These are phyloP conservation scores for Telmatochromis bifrenatus DNA, from an alignment of 2,113 vertebrate genomes.

Conservation along the genomic window DNA sequence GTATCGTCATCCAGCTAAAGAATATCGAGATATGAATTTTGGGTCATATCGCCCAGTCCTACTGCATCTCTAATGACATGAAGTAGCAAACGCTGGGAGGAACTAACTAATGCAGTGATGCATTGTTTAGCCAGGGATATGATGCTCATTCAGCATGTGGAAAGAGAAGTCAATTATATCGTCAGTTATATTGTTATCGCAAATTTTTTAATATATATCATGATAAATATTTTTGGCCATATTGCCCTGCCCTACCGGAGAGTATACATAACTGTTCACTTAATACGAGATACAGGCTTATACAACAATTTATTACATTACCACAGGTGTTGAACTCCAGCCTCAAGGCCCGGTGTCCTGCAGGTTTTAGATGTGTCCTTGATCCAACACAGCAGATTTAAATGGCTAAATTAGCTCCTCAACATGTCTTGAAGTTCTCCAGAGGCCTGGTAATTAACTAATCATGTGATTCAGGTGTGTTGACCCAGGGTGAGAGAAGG, in stretches of 20 bases:
- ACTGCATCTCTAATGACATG: neutral
- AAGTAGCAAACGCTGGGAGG: neutral
- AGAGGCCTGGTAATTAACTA: rapidly evolving
- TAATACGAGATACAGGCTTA: neutral
- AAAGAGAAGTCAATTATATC: neutral
- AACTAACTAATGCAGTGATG: neutral
- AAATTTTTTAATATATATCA: neutral
- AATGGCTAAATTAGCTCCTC: neutral
- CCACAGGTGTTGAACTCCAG: neutral
- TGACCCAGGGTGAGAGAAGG: neutral
- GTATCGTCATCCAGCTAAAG: rapidly evolving
- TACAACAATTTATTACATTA: neutral
- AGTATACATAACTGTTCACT: neutral
- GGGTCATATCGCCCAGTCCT: neutral
- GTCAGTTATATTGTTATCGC: rapidly evolving
- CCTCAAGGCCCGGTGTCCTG: rapidly evolving
- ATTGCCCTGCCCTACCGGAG: neutral
- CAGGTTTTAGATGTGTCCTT: neutral
- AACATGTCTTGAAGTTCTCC: neutral
- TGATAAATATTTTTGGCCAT: neutral
- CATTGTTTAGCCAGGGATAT: neutral
- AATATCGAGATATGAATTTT: neutral
- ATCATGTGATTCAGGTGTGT: neutral
- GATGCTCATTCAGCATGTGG: neutral
- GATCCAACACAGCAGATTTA: neutral